Evolutionary conservation across 64 coral and sea anemone genomes (phyloP), one percentile per base, ranked within the genome.

Genomic region (Porites australiensis): DNA sequence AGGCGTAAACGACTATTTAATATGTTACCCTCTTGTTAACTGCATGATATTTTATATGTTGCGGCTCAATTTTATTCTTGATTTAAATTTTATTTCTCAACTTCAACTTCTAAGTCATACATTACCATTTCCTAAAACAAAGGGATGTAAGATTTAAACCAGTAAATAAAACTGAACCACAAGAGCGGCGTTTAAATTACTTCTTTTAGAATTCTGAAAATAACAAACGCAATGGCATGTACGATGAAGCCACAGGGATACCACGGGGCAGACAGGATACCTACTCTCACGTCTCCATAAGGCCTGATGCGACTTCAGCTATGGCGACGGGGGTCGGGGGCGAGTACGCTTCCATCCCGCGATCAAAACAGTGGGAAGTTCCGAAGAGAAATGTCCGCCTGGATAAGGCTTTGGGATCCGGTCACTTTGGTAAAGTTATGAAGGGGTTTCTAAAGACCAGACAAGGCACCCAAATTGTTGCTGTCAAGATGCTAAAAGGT

Each of bases 401-500:
- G 21, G 91, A 85, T 48, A 72, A 96, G 50, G 89, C 88, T 44
- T 79, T 98, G 10, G 97, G 91, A 0, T 80, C 87, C 44, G 97
- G 97, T 21, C 83, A 98, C 67, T 98, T 98, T 96, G 97, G 97
- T 13, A 70, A 82, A 54, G 97, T 98, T 68, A 50, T 93, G 27
- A 98, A 89, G 70, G 97, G 90, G 47, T 82, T 71, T 22, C 64
- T 98, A 13, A 91, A 93, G 72, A 70, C 89, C 1, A 88, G 72
- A n/a, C 49, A 70, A 64, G 94, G 88, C 43, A 91, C 45, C 60
- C 93, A 72, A 65, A 75, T 80, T 89, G 97, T 98, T 37, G 97
- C 97, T 9, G 88, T 98, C 5, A 98, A 98, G 66, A 98, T 98
- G 97, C 63, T 98, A 8, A 95, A 92, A 92, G 94, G 94, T 93